Evolutionary conservation across 2,888 invertebrate genomes (phyloP).

Genomic region (Lamproptera curius): DNA sequence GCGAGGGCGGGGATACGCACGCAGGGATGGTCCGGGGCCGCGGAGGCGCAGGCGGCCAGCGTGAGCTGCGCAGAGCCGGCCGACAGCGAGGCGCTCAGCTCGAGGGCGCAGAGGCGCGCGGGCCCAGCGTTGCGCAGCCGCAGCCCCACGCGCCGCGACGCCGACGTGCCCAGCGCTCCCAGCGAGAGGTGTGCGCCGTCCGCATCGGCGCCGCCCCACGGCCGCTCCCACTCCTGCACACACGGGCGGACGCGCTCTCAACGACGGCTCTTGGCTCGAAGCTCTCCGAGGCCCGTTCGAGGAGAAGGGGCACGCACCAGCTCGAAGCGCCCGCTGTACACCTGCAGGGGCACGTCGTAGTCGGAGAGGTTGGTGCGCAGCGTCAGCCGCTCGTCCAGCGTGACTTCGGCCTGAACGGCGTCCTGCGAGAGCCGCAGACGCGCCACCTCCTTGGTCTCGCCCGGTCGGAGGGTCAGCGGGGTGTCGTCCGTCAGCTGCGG

Average conservation of each 20-base stretch:
- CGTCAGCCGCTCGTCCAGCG: conserved; percentile 33
- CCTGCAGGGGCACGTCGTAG: conserved; percentile 63
- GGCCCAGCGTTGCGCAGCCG: conserved; percentile 50
- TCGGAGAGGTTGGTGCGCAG: conserved; percentile 70
- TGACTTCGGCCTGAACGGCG: conserved; percentile 20
- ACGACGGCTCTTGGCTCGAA: not conserved
- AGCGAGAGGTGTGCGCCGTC: conserved; percentile 66
- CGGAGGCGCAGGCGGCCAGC: conserved; percentile 24
- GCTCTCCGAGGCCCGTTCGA: not conserved
- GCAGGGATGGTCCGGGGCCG: conserved; percentile 29
- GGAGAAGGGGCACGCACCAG: conserved; percentile 40
- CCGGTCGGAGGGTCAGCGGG: conserved; percentile 2
- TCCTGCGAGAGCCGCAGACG: conserved; percentile 32
- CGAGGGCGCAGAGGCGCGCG: conserved; percentile 40
- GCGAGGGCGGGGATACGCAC: conserved; percentile 15
- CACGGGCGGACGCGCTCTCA: not conserved
- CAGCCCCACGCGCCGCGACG: conserved; percentile 82
- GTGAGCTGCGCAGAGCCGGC: conserved; percentile 32
- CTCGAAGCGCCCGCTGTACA: conserved; percentile 61
- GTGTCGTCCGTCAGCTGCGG: not conserved
- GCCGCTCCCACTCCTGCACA: conserved; percentile 59
- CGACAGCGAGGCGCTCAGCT: conserved; percentile 33
- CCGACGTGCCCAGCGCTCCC: conserved; percentile 81
- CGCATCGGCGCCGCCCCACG: conserved; percentile 28
- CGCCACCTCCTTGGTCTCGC: not conserved